A percentile compares a stretch with the other conserved stretches of the same genome.
These are phyloP conservation scores for Parus major DNA, from an alignment of 2,113 vertebrate species.

Conservation along the genomic window DNA sequence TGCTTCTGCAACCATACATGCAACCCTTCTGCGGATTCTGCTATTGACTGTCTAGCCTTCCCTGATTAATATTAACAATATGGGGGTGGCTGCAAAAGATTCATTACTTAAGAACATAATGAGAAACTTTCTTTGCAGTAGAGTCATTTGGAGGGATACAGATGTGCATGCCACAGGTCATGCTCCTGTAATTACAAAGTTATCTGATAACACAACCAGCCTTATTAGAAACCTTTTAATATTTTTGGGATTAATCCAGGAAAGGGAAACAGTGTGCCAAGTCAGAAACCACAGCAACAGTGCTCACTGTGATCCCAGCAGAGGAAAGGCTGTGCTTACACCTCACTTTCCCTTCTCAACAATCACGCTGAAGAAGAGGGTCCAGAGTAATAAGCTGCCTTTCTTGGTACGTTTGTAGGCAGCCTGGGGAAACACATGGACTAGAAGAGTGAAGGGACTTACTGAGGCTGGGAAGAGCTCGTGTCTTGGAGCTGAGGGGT, in stretches of 20 bases:
- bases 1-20: background rate
- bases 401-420: background rate
- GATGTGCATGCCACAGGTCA: background rate
- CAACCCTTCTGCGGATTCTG: background rate
- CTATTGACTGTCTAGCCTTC: background rate
- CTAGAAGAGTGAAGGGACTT: background rate
- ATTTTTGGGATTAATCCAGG: background rate
- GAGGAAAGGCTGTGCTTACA: background rate
- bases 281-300: background rate
- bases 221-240: background rate
- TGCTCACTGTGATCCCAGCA: background rate
- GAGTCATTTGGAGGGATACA: background rate
- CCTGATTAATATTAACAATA: background rate
- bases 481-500: accelerated
- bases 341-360: background rate
- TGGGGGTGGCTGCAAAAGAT: background rate
- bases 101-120: background rate
- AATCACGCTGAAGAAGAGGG: background rate
- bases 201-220: background rate
- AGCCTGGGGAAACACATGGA: background rate
- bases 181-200: background rate
- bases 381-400: background rate
- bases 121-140: background rate
- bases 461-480: background rate
- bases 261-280: background rate